Evolutionary conservation across 2,113 vertebrate species (phyloP), one percentile per base, ranked within the genome.

Genomic region (Picathartes gymnocephalus): DNA sequence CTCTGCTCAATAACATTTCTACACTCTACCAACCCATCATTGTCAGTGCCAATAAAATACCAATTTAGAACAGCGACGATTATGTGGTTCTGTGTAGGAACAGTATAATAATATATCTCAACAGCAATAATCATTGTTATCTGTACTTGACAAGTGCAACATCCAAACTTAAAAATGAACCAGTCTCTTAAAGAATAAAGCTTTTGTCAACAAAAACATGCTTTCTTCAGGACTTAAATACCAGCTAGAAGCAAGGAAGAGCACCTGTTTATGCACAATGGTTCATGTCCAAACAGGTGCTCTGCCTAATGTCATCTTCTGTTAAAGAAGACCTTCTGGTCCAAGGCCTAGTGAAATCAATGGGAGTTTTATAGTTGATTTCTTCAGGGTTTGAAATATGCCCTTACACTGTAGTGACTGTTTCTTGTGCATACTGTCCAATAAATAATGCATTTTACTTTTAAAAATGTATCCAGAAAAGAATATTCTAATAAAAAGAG

Each of bases 131-230:
- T 84, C 60, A 88, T 54, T 74, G 48, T 86, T 95, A 96, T 90
- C 64, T 51, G 3, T 35, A 50, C 51, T 81, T 81, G 58, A 90
- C 53, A 65, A 92, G 47, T 20, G 30, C 24, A 68, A 70, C 51
- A 48, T 80, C 66, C 71, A 87, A 89, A 91, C 80, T 95, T 68
- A 42, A 82, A 92, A 96, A 94, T 78, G 33, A 92, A 84, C 57
- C 48, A 90, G 12, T 5, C 42, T 65, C 74, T 87, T 82, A 54
- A 56, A 50, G 60, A 48, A 56, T 30, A 88, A 76, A 76, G 54
- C 74, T 90, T 92, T 83, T 69, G 45, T 65, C 80, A 83, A 71
- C 57, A 84, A 74, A 81, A 68, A n/a, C 17, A 4, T 13, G 13
- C 12, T 70, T 54, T 70, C 30, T 80, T 27, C 42, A 58, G 78